phyloP scores from a whole-genome alignment of 2,113 vertebrate species.

The Cardinalis cardinalis region DNA sequence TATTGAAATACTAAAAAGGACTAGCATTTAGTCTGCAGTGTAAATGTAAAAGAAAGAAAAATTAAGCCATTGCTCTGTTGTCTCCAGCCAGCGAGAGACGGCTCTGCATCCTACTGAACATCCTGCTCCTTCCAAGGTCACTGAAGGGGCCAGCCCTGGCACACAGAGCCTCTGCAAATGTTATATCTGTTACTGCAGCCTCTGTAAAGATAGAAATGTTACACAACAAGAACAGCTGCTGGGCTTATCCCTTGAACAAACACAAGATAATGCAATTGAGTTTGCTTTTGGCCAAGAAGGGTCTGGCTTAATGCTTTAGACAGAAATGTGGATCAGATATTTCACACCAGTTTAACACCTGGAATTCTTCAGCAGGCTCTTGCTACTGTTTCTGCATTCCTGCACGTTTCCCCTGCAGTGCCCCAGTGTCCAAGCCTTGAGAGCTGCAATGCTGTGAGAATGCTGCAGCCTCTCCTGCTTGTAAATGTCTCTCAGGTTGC shows the following conservation, averaged over 20 bases:
- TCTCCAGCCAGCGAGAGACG: background rate
- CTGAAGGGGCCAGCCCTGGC: background rate
- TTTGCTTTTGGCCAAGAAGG: slow-evolving; percentile 38
- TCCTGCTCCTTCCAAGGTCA: background rate
- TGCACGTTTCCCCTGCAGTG: background rate
- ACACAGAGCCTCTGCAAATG: background rate
- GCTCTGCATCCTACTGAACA: background rate
- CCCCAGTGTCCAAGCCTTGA: background rate
- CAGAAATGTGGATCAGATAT: slow-evolving; percentile 10
- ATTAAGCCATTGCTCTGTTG: background rate
- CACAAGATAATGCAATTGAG: slow-evolving; percentile 33
- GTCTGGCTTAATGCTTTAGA: slow-evolving; percentile 23
- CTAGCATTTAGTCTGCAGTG: background rate
- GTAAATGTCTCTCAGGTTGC: background rate
- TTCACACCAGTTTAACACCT: background rate
- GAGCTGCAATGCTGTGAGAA: background rate
- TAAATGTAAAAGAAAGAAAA: background rate
- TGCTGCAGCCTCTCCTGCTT: background rate
- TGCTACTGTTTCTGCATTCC: background rate
- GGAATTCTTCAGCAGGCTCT: background rate
- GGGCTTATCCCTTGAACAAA: slow-evolving; percentile 40
- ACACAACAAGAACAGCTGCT: slow-evolving; percentile 15
- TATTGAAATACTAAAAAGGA: background rate
- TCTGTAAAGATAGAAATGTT: background rate
- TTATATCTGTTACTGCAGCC: background rate